phyloP scores from a whole-genome alignment of 2,113 vertebrate species.

The Lycocorax pyrrhopterus region DNA sequence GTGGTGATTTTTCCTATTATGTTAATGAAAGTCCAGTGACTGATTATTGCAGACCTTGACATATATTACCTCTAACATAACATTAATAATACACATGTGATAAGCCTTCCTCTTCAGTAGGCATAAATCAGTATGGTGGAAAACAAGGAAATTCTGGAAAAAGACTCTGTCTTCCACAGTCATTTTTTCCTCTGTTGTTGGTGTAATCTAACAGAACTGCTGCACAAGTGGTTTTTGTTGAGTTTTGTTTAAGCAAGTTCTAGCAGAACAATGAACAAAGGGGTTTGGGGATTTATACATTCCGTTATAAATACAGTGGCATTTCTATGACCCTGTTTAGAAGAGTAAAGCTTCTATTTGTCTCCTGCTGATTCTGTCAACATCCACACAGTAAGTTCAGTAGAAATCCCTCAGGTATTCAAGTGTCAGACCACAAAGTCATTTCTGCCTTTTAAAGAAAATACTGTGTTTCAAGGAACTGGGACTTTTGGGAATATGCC shows the following conservation, averaged over 20 bases:
- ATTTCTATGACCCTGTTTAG: conserved; percentile 52
- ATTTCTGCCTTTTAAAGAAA: conserved; percentile 54
- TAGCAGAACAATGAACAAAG: conserved; percentile 35
- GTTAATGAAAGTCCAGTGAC: background rate
- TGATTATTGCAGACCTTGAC: background rate
- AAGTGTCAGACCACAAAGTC: conserved; percentile 39
- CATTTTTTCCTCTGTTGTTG: background rate
- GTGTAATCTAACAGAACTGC: background rate
- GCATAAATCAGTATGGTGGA: background rate
- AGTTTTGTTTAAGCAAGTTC: conserved; percentile 6
- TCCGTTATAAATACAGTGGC: conserved; percentile 16
- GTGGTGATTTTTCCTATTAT: background rate
- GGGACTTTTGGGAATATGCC: conserved; percentile 7
- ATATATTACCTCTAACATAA: background rate
- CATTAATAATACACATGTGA: background rate
- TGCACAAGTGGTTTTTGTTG: background rate
- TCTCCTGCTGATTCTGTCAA: conserved; percentile 57
- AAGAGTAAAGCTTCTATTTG: conserved; percentile 60
- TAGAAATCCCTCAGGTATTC: conserved; percentile 50
- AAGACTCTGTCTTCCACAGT: background rate
- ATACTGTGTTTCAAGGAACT: conserved; percentile 29
- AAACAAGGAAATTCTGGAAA: background rate
- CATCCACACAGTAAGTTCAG: conserved; percentile 27
- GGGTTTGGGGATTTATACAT: conserved; percentile 13
- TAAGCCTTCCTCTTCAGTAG: background rate